Evolutionary conservation across 2,113 vertebrate species (phyloP), one percentile per base, ranked within the genome.

Genomic region (Hirundichthys speculiger): DNA sequence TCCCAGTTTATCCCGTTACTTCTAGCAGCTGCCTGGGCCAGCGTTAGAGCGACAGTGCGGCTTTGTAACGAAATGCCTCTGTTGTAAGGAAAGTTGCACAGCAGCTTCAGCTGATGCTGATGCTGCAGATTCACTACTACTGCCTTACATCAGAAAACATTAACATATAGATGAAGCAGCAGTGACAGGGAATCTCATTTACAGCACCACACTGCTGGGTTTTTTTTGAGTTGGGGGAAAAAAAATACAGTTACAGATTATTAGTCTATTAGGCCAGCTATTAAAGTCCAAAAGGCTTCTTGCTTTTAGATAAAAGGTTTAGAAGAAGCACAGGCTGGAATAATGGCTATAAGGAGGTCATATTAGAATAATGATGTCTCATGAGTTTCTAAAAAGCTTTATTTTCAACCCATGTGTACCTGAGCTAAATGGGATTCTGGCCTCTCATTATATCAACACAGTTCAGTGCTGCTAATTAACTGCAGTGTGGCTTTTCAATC

Each of bases 151-250:
- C 84, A 85, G 41, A 11, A 21, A 43, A 25, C 78, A 79, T 85
- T 73, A 74, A 39, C 79, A 84, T 81, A 64, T 59, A 75, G 48
- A 80, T 80, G 72, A 82, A 87, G 79, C 83, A 82, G 61, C 64
- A 14, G 50, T 1, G 24, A 51, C 1, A 50, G 21, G 34, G 63
- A 61, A 73, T 83, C 64, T 75, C 64, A 63, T 84, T 71, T 81
- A 47, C 27, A 38, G 3, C 16, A 9, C 27, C 45, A 16, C 34
- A 22, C 27, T 14, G 8, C 39, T 19, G 56, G n/a, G n/a, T n/a
- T n/a, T n/a, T n/a, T 61, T 39, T 64, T 57, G n/a, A n/a, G n/a
- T 54, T 18, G 15, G 19, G 15, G 30, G 5, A 27, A 13, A 11
- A 16, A 53, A 53, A 56, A 2, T 27, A 25, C 21, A 53, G 19